Evolutionary conservation across 2,797 vertebrate species (phyloP), one percentile per base, ranked within the genome.

Genomic region (Leuciscus waleckii): DNA sequence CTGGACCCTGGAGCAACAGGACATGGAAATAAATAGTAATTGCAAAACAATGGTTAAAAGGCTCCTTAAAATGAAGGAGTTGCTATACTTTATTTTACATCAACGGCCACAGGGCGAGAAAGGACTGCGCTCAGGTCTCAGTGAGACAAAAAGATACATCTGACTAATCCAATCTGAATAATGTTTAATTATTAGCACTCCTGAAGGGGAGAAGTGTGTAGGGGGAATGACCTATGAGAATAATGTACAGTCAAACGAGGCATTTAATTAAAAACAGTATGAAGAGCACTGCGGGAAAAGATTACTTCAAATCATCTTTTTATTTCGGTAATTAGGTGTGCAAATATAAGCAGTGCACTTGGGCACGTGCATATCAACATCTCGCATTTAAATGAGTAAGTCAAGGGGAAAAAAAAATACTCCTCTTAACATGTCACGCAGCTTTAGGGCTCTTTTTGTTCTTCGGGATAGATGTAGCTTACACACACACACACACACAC

Each of bases 371-470:
- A 86, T 79, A 51, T 81, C 75, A 81, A 86, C 74, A 63, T 71
- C 32, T 70, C n/a, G 32, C 63, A 76, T 86, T 82, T 83, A 82
- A 88, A 82, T 88, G 1, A 90, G 77, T 80, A 83, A 37, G 63
- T 86, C 49, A 84, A 79, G 77, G 79, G 41, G 78, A 77, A 82
- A 41, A 82, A 41, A 69, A 73, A 68, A 86, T 58, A 77, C 82
- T 83, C 70, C 79, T 83, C 83, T 86, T 88, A 81, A 84, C 81
- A 79, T 87, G 82, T 87, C 85, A 89, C 90, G 80, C 81, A 67
- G 92, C 91, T 93, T 49, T 14, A 73, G 90, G 93, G 87, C 84
- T 89, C 63, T 51, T 80, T 67, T 80, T 80, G 87, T 83, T 87
- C 87, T 90, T 87, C 70, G 78, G 73, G 88, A 85, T 81, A 84